Conservation (phyloP, 35 echinoderm and acorn worm genomes). For the Lytechinus pictus region DNA sequence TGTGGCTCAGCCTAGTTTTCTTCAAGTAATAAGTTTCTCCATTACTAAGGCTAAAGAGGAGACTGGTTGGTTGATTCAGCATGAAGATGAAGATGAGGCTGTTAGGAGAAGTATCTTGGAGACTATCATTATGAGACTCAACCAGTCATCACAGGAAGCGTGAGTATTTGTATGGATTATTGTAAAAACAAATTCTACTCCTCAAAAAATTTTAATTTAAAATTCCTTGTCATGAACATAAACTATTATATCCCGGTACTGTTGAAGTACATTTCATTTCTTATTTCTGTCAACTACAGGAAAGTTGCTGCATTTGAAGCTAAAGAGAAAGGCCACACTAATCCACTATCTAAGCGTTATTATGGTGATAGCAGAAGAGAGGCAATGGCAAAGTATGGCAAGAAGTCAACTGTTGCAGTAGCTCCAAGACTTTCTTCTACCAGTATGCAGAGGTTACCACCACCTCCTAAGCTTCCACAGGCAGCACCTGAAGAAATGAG, state of each 20-base stretch:
- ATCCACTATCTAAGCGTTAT: constrained; percentile 84
- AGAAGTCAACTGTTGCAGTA: neutral
- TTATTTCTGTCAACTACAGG: constrained; percentile 41
- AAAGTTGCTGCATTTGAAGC: constrained; percentile 65
- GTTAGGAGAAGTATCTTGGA: constrained; percentile 70
- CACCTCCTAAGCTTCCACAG: constrained; percentile 62
- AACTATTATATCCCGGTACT: neutral
- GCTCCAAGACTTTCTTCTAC: neutral
- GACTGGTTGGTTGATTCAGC: constrained; percentile 88
- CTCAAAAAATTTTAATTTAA: too few species aligned
- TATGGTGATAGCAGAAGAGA: constrained; percentile 90
- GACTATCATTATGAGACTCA: constrained; percentile 61
- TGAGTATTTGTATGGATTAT: constrained; percentile 52
- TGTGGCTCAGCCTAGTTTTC: constrained; percentile 87
- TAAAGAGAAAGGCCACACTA: constrained; percentile 77
- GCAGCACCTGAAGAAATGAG: constrained; percentile 25
- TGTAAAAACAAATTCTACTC: too few species aligned
- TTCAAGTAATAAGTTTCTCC: constrained; percentile 93
- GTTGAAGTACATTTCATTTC: neutral
- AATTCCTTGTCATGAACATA: too few species aligned
- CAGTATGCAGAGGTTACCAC: constrained; percentile 33
- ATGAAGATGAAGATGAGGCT: constrained; percentile 68
- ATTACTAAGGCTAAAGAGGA: constrained; percentile 92
- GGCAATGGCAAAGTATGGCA: constrained; percentile 86
- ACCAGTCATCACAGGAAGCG: constrained; percentile 62